A percentile compares a stretch with the other conserved stretches of the same genome.
phyloP scores from a whole-genome alignment of 2,113 vertebrate species.

The Trochalopteron elliotii region DNA sequence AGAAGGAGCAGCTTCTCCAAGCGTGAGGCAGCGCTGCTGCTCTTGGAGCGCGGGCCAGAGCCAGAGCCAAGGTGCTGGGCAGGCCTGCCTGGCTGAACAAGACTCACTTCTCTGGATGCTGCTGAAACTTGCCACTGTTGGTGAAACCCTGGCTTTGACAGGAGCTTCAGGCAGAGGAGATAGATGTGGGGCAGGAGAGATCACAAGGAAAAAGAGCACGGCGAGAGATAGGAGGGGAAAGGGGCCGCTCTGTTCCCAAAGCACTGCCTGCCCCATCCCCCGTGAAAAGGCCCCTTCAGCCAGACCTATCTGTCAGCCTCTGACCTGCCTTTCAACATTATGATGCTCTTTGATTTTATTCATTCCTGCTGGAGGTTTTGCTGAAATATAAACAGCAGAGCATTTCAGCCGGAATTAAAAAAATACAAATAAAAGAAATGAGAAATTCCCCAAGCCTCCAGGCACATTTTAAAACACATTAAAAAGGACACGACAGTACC shows the following conservation, averaged over 20 bases:
- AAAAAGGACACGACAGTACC: conserved; percentile 20
- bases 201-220: neutral
- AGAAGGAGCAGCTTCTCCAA: neutral
- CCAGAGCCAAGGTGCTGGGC: neutral
- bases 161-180: neutral
- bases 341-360: conserved; percentile 62
- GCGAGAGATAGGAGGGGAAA: conserved; percentile 4
- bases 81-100: neutral
- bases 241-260: conserved; percentile 24
- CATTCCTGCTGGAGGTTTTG: conserved; percentile 54
- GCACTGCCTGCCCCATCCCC: neutral
- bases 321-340: conserved; percentile 4
- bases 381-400: conserved; percentile 57
- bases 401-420: conserved; percentile 51
- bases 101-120: neutral
- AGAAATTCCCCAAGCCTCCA: conserved; percentile 55
- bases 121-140: neutral
- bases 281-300: conserved; percentile 60
- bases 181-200: neutral
- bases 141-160: neutral
- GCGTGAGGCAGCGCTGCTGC: neutral
- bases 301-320: conserved; percentile 23
- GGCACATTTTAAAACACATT: conserved; percentile 28
- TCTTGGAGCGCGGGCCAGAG: neutral
- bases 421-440: conserved; percentile 55